Base-by-base conservation (phyloP, 2,113 vertebrate genomes). In the Tylochromis polylepis region DNA sequence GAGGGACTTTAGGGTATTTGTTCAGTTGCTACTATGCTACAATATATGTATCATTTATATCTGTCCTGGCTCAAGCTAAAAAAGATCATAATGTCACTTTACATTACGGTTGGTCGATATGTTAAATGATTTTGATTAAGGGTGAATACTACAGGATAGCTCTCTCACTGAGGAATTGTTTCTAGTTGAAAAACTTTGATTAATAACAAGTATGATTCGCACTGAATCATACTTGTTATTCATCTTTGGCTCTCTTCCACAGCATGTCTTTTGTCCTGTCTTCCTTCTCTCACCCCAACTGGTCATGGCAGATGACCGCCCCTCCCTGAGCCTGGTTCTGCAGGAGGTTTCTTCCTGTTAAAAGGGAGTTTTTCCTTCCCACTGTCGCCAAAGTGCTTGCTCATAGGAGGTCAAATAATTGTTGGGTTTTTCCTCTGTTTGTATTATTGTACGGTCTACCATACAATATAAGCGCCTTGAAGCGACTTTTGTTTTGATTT, bases 171-270 rank as follows among this genome's bases (percentile, higher is more conserved):
- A 75, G 67, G 38, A 75, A 75, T 29, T 49, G 22, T 18, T 29
- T 49, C 24, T 27, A 75, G 67, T 16, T 46, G 15, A 24, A 72
- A 70, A 16, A 4, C 0, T 70, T 27, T 27, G 31, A 62, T 36
- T 62, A 62, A 62, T 36, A 62, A 62, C 6, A 36, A 65, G 60
- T 36, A 65, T 65, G 60, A 36, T 65, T 65, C 38, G 4, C 20
- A 65, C 36, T 65, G 34, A 65, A 38, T 65, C 34, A 65, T 38
- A 38, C 6, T 65, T 38, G 31, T 65, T n/a, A 65, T 65, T 65
- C 36, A 65, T 8, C 18, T 36, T 31, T 12, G 18, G 1, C 60
- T 65, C 18, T 65, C 18, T 65, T 38, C 31, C 60, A 38, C 31
- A 36, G 11, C 18, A 65, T 5, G 4, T n/a, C 3, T 38, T 60